Evolutionary conservation across 2,797 vertebrate species (phyloP).

Genomic region (Dicrostonyx torquatus): DNA sequence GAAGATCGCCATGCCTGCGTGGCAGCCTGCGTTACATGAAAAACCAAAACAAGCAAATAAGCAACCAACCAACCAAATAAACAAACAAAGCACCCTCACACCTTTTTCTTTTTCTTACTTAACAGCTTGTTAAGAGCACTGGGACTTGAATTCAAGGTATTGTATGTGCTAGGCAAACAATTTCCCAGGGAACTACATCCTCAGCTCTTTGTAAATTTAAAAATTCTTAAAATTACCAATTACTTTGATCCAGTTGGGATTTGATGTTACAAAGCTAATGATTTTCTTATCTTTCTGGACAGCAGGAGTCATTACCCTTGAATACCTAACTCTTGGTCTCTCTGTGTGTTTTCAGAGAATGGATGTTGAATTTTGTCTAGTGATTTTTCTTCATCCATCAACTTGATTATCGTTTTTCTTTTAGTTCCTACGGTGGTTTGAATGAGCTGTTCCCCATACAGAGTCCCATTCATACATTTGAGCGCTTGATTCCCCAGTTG

Average conservation of each 20-base stretch:
- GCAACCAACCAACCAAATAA: accelerated
- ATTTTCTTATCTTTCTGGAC: not conserved
- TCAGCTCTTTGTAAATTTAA: not conserved
- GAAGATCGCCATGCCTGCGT: not conserved
- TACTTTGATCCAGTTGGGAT: not conserved
- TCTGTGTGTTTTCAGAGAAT: not conserved
- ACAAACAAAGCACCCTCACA: not conserved
- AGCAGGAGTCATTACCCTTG: not conserved
- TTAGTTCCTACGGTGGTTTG: not conserved
- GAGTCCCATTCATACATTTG: not conserved
- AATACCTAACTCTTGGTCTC: not conserved
- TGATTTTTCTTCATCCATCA: not conserved
- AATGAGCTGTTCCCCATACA: not conserved
- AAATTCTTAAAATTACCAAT: not conserved
- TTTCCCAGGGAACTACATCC: not conserved
- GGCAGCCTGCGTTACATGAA: not conserved
- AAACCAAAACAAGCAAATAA: not conserved
- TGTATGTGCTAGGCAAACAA: not conserved
- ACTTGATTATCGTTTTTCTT: not conserved
- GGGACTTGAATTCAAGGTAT: not conserved
- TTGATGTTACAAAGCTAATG: not conserved
- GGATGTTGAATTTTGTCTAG: not conserved
- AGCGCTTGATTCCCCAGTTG: not conserved
- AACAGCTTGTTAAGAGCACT: not conserved
- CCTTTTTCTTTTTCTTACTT: no score